These are phyloP conservation scores for Lomographa bimaculata DNA, from an alignment of 2,888 invertebrate genomes.

Conservation along the genomic window DNA sequence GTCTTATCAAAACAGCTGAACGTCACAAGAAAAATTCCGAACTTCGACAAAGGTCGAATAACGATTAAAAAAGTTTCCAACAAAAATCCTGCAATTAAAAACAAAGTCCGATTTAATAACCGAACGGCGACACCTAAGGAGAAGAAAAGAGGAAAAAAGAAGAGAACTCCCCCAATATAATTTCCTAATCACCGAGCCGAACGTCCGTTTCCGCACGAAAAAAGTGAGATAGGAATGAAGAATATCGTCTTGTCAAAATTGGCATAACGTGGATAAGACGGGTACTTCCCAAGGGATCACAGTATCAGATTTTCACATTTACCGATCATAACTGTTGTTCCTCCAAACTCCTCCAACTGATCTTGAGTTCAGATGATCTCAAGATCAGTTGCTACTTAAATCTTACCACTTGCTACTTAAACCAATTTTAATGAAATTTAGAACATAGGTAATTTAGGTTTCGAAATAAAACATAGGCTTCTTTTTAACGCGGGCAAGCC, in stretches of 20 bases:
- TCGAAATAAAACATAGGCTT: too few relatives aligned
- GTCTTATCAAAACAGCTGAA: too few relatives aligned
- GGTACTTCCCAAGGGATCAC: too few relatives aligned
- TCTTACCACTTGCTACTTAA: too few relatives aligned
- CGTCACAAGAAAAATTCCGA: slow-evolving; percentile 25
- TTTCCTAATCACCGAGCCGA: slow-evolving; percentile 79
- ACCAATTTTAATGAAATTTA: too few relatives aligned
- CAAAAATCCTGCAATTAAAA: slow-evolving; percentile 65
- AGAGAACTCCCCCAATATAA: slow-evolving; percentile 73
- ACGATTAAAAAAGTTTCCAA: slow-evolving; percentile 41
- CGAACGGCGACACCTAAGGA: slow-evolving; percentile 71
- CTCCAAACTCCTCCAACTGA: too few relatives aligned
- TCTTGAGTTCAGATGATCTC: too few relatives aligned
- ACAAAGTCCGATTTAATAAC: slow-evolving; percentile 79
- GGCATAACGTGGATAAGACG: slow-evolving; percentile 55
- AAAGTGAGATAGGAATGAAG: slow-evolving; percentile 66
- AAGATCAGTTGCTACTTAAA: too few relatives aligned
- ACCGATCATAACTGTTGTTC: too few relatives aligned
- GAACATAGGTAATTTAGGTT: too few relatives aligned
- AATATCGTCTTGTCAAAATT: slow-evolving; percentile 57
- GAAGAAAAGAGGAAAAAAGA: slow-evolving; percentile 46
- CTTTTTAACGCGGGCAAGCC: too few relatives aligned
- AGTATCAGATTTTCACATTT: too few relatives aligned
- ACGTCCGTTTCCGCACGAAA: slow-evolving; percentile 76
- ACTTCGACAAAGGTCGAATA: slow-evolving; percentile 33